Base-by-base conservation (phyloP, 2,113 vertebrate genomes). In the Hippoglossus stenolepis region DNA sequence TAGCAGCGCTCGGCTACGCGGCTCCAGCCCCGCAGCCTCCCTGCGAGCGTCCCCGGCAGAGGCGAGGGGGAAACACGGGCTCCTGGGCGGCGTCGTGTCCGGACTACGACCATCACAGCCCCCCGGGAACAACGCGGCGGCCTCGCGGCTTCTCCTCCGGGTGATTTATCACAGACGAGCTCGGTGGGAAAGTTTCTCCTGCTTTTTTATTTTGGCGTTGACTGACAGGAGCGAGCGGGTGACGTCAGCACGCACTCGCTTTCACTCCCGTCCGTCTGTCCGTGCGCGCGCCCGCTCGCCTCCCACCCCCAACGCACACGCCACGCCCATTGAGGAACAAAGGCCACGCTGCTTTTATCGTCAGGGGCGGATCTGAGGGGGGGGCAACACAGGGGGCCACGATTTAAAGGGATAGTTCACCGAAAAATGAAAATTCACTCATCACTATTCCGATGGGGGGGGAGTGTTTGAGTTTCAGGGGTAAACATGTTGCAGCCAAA, bases 131-230 rank as follows among this genome's bases (percentile, higher is more conserved):
- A 49, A 6, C 14, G 15, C 47, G 47, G 47, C 11, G 47, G 17
- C 14, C 5, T 18, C 47, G 17, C 17, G 17, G 14, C 47, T 6
- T 49, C 47, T 49, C 47, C 47, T 17, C 47, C 47, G 47, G 17
- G 14, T 2, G 47, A 6, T 49, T 1, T 3, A 1, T 53, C 51
- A 2, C 51, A 1, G 2, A n/a, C 5, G 20, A 61, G 77, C 26
- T 21, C 20, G 31, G 45, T 0, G n/a, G 3, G 60, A 88, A 85
- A 86, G 82, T 86, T 89, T 76, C 15, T 23, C 64, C 18, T 26
- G 28, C 2, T 15, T 24, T 28, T 26, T 92, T 88, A 88, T 93
- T 93, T 88, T 91, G 82, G 75, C 87, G 75, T 90, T 94, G 93
- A 94, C 94, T 92, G 91, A 57, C 49, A 67, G 28, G 49, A 89